These are phyloP conservation scores for Montipora cactus DNA, from an alignment of 64 coral and sea anemone species.

Conservation along the genomic window DNA sequence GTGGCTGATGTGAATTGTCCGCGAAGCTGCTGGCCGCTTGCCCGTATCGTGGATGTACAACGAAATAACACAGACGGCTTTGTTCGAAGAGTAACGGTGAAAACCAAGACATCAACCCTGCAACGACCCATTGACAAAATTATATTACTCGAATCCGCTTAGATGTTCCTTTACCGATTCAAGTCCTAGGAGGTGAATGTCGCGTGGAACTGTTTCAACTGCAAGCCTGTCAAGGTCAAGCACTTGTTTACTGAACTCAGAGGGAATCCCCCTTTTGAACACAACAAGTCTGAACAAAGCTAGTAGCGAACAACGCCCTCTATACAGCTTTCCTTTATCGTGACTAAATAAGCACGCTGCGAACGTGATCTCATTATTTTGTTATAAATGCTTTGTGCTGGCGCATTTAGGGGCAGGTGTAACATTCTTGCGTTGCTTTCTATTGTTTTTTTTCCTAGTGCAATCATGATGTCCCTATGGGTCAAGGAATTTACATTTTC, in stretches of 20 bases:
- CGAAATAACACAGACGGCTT: neutral
- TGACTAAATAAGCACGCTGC: too few relatives aligned
- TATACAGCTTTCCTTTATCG: too few relatives aligned
- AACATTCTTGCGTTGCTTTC: too few relatives aligned
- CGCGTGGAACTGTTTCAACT: neutral
- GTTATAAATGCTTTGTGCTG: too few relatives aligned
- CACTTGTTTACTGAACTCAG: neutral
- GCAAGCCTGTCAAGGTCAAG: neutral
- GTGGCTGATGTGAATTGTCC: constrained; percentile 1
- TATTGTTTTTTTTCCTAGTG: too few relatives aligned
- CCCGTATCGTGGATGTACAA: neutral
- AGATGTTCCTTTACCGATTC: neutral
- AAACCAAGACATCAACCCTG: constrained; percentile 32
- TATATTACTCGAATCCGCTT: constrained; percentile 1
- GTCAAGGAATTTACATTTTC: too few relatives aligned
- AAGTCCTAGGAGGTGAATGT: neutral
- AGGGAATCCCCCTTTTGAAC: neutral
- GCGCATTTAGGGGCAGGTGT: too few relatives aligned
- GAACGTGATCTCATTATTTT: too few relatives aligned
- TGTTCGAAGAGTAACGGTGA: neutral
- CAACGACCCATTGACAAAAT: constrained; percentile 39
- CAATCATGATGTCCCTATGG: too few relatives aligned
- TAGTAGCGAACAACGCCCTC: too few relatives aligned
- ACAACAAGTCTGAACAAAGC: too few relatives aligned
- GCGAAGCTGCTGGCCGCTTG: neutral